Evolutionary conservation across 2,797 vertebrate genomes (phyloP).

Genomic region (Enteromius anoplus): DNA sequence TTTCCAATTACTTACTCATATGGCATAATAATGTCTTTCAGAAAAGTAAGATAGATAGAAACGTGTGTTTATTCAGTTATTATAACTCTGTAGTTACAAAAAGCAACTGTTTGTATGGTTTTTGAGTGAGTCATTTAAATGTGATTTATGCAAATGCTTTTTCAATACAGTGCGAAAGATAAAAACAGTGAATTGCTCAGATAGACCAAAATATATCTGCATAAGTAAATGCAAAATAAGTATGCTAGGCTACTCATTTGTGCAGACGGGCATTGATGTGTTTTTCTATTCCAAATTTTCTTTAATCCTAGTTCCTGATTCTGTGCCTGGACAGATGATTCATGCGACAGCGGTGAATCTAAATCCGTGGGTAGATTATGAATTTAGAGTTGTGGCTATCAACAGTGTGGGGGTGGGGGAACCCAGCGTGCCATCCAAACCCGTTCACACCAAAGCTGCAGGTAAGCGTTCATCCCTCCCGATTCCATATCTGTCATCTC

Average conservation of each 20-base stretch:
- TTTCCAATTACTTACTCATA: not conserved
- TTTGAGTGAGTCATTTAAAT: conserved; percentile 8
- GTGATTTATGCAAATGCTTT: conserved; percentile 6
- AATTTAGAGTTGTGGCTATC: conserved; percentile 87
- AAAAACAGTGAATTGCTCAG: conserved; percentile 6
- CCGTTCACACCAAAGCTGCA: conserved; percentile 84
- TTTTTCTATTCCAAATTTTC: conserved; percentile 72
- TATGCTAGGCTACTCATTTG: conserved; percentile 10
- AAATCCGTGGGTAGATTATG: conserved; percentile 89
- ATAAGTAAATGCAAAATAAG: conserved; percentile 12
- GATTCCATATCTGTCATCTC: conserved; percentile 39
- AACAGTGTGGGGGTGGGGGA: conserved; percentile 86
- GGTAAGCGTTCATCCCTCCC: conserved; percentile 71
- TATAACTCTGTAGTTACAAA: not conserved
- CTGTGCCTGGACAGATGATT: conserved; percentile 83
- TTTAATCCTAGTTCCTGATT: conserved; percentile 86
- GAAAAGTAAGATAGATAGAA: no score
- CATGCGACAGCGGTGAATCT: conserved; percentile 82
- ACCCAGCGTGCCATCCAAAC: conserved; percentile 82
- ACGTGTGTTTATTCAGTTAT: not conserved
- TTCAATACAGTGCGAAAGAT: conserved; percentile 20
- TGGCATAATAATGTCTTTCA: not conserved
- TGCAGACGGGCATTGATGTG: conserved; percentile 43
- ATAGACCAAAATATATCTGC: conserved; percentile 8
- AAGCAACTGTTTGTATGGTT: not conserved